Evolutionary conservation across 2,888 invertebrate genomes (phyloP).

Genomic region (Clunio marinus): DNA sequence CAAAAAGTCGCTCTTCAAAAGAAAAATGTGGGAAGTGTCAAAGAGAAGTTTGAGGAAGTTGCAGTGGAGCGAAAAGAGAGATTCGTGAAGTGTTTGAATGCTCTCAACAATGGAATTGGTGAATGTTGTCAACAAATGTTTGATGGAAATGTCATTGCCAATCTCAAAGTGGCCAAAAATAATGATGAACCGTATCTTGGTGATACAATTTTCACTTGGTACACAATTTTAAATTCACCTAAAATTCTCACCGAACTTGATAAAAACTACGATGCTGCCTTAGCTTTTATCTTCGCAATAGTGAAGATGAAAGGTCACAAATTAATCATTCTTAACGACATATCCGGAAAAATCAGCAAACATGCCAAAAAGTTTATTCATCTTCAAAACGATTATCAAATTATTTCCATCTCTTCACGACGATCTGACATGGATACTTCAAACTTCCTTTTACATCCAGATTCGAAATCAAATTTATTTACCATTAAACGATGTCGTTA

Average conservation of each 20-base stretch:
- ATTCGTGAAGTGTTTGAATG: not conserved
- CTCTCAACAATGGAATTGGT: not conserved
- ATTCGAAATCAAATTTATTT: no score
- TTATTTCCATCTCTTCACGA: no score
- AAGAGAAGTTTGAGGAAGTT: not conserved
- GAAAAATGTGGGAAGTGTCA: not conserved
- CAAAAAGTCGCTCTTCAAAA: not conserved
- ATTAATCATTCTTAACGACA: not conserved
- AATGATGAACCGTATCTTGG: not conserved
- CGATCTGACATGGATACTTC: no score
- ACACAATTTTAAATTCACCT: not conserved
- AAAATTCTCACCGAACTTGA: not conserved
- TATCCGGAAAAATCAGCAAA: not conserved
- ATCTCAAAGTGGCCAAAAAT: not conserved
- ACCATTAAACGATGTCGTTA: no score
- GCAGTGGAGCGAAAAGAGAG: not conserved
- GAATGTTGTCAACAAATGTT: not conserved
- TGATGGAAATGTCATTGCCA: not conserved
- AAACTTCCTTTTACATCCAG: no score
- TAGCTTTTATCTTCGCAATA: not conserved
- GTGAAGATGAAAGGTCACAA: not conserved
- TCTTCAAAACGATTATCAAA: no score
- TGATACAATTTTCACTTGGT: not conserved
- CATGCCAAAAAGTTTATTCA: no score
- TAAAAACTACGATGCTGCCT: not conserved